Conservation (phyloP, 2,888 invertebrate species). For the Hesperia comma region DNA sequence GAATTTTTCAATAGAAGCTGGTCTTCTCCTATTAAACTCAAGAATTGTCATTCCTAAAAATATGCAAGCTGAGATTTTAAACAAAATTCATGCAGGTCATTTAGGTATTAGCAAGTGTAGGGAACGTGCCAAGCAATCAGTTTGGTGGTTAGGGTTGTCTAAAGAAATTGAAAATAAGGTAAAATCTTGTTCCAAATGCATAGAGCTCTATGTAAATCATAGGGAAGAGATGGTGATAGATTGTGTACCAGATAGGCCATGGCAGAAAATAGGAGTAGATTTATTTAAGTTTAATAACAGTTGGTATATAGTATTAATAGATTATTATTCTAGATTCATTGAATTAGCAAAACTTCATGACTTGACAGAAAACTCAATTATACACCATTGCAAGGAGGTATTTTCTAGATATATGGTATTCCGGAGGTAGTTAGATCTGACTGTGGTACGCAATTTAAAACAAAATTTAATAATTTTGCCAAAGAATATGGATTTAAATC, state of each 20-base stretch:
- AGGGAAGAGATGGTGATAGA: background rate
- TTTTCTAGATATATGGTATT: slow-evolving; percentile 3
- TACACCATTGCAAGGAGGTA: background rate
- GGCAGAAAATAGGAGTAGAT: background rate
- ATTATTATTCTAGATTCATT: background rate
- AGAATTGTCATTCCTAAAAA: background rate
- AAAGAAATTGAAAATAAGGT: background rate
- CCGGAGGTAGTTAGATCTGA: background rate
- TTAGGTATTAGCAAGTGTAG: background rate
- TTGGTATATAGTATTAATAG: too few species aligned
- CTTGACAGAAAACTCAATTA: background rate
- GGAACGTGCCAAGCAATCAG: background rate
- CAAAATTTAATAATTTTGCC: slow-evolving; percentile 1
- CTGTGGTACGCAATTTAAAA: slow-evolving; percentile 2
- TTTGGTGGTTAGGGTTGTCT: slow-evolving; percentile 1
- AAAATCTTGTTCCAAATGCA: background rate
- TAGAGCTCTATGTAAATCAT: background rate
- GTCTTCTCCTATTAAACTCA: background rate
- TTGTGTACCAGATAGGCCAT: background rate
- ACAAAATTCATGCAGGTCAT: slow-evolving; percentile 1
- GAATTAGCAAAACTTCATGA: background rate
- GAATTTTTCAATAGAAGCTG: background rate
- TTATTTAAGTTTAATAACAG: background rate
- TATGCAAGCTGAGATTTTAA: background rate
- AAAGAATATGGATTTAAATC: slow-evolving; percentile 7